Conservation (phyloP, 1,140 invertebrate species). For the Drosophila ohnishii region DNA sequence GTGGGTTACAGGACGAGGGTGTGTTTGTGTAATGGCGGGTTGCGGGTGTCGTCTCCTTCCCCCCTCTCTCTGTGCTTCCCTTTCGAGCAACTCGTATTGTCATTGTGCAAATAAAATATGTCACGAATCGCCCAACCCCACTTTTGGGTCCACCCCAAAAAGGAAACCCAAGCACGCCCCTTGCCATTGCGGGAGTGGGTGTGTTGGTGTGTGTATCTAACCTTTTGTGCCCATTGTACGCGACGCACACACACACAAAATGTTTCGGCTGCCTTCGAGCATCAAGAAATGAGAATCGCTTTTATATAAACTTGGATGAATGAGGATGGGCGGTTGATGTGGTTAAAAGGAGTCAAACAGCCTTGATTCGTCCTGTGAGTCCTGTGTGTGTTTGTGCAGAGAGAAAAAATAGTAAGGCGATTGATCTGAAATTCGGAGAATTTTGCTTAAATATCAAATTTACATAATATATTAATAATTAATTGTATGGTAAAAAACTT, state of each 20-base stretch:
- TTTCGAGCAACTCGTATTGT: conserved; percentile 77
- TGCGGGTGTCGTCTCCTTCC: conserved; percentile 30
- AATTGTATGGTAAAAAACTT: background rate
- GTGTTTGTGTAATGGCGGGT: conserved; percentile 74
- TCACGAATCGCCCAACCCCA: conserved; percentile 75
- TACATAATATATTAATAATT: background rate
- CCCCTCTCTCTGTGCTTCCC: conserved; percentile 7
- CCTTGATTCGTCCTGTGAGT: conserved; percentile 24
- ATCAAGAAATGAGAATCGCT: conserved; percentile 64
- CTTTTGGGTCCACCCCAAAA: conserved; percentile 42
- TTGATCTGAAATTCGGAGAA: background rate
- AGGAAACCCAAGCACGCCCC: conserved; percentile 63
- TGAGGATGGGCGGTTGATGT: conserved; percentile 40
- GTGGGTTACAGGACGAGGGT: conserved; percentile 41
- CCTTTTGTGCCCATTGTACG: conserved; percentile 75
- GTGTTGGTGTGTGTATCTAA: conserved; percentile 57
- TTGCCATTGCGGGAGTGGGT: conserved; percentile 16
- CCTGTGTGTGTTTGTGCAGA: conserved; percentile 6
- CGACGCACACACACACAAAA: conserved; percentile 40
- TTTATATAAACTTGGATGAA: conserved; percentile 77
- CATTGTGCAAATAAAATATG: conserved; percentile 83
- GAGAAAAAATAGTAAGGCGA: background rate
- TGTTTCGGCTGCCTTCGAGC: conserved; percentile 54
- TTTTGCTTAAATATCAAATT: too few species aligned
- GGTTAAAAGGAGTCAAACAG: conserved; percentile 40